Evolutionary conservation across 2,797 vertebrate species (phyloP).

Genomic region (Choloepus didactylus): DNA sequence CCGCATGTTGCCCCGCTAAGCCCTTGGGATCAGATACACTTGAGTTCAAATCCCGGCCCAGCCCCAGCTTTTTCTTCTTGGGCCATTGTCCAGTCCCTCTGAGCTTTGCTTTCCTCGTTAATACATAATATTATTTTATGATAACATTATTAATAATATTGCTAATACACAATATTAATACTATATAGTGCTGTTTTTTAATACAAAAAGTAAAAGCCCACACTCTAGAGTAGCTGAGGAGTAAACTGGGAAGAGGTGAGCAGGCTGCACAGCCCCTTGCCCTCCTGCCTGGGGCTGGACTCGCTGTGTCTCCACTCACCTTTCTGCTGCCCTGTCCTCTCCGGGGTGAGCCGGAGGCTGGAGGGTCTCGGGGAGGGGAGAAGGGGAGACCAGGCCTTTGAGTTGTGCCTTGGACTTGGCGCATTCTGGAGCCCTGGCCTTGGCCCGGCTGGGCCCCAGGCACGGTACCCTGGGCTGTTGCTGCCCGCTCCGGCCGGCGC

Average conservation of each 20-base stretch:
- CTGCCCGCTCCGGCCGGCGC: not conserved
- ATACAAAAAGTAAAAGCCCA: too few relatives aligned
- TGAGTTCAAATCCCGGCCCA: not conserved
- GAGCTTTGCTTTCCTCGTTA: not conserved
- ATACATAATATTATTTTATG: too few relatives aligned
- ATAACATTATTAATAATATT: too few relatives aligned
- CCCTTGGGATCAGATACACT: not conserved
- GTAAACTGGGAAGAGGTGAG: not conserved
- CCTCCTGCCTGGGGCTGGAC: not conserved
- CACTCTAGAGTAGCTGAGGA: not conserved
- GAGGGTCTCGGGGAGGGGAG: accelerated
- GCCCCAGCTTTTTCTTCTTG: not conserved
- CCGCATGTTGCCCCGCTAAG: not conserved
- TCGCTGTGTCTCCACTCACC: not conserved
- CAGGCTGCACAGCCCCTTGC: not conserved
- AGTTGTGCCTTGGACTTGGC: not conserved
- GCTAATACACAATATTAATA: too few relatives aligned
- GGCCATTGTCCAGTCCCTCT: not conserved
- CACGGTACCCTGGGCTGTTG: not conserved
- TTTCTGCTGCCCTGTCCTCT: not conserved
- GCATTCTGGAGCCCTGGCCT: accelerated
- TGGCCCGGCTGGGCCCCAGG: not conserved
- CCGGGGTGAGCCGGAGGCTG: not conserved
- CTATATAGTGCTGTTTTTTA: too few relatives aligned
- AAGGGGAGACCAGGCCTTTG: not conserved